These are phyloP conservation scores for Charadrius vociferus DNA, from an alignment of 2,113 vertebrate genomes.

Conservation along the genomic window DNA sequence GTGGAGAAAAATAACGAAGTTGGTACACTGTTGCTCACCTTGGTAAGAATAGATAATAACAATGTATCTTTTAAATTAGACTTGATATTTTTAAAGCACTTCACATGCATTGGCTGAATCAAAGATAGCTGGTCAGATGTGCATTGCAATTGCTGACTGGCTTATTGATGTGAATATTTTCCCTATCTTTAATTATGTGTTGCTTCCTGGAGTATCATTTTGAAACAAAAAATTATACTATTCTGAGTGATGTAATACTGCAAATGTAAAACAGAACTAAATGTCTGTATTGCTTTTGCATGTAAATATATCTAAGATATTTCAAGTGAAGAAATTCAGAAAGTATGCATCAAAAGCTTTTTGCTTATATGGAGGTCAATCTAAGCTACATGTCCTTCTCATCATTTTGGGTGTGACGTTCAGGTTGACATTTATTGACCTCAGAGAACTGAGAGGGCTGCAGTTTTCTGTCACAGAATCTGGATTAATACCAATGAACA, in stretches of 20 bases:
- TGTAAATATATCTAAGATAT: not conserved
- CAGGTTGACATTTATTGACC: not conserved
- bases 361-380: not conserved
- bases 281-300: not conserved
- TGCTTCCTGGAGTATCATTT: not conserved
- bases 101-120: not conserved
- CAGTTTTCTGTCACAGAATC: not conserved
- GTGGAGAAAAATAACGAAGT: not conserved
- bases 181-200: not conserved
- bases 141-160: not conserved
- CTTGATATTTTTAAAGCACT: conserved; percentile 4
- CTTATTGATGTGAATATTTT: not conserved
- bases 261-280: not conserved
- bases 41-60: not conserved
- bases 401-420: not conserved
- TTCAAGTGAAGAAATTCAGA: not conserved
- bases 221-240: not conserved
- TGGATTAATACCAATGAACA: not conserved
- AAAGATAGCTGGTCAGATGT: not conserved
- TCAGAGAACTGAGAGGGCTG: not conserved
- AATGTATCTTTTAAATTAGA: not conserved
- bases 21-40: not conserved
- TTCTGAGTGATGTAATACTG: not conserved
- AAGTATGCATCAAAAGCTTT: not conserved
- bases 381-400: not conserved